Conservation (phyloP, 2,888 invertebrate genomes). For the Dromius quadrimaculatus region DNA sequence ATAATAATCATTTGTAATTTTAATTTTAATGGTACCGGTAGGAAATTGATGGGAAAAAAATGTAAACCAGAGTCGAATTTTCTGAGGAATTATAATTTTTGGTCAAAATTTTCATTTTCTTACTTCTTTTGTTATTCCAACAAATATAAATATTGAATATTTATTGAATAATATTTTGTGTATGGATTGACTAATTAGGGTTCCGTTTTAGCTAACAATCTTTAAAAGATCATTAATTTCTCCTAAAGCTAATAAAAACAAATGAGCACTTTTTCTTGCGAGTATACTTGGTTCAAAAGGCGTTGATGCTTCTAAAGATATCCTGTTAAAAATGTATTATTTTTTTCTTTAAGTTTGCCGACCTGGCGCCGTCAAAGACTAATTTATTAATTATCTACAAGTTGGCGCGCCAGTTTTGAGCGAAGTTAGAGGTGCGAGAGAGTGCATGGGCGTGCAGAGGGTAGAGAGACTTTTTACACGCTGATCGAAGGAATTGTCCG, state of each 20-base stretch:
- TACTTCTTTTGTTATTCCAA: too few species aligned
- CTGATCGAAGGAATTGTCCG: conserved; percentile 25
- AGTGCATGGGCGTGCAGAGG: neutral
- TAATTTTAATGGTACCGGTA: too few species aligned
- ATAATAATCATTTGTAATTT: too few species aligned
- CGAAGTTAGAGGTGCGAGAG: neutral
- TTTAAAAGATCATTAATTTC: conserved; percentile 9
- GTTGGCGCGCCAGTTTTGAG: conserved; percentile 46
- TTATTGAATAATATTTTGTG: neutral
- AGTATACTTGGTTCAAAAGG: conserved; percentile 59
- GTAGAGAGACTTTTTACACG: conserved; percentile 15
- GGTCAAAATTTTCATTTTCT: too few species aligned
- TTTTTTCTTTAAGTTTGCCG: conserved; percentile 63
- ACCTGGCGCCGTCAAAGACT: conserved; percentile 65
- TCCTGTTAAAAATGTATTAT: conserved; percentile 67
- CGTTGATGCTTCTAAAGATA: conserved; percentile 66
- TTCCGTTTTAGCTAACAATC: too few species aligned
- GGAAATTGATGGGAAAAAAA: too few species aligned
- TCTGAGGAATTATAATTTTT: too few species aligned
- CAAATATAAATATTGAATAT: too few species aligned
- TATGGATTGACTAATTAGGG: too few species aligned
- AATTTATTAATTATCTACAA: conserved; percentile 66
- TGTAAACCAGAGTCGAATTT: too few species aligned
- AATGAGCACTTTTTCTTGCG: conserved; percentile 30
- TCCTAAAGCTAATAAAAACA: conserved; percentile 26